Percentiles rank a stretch among this genome's conserved stretches.
These are phyloP conservation scores for Plectrocnemia conspersa DNA, from an alignment of 1,140 invertebrate species.

Conservation along the genomic window DNA sequence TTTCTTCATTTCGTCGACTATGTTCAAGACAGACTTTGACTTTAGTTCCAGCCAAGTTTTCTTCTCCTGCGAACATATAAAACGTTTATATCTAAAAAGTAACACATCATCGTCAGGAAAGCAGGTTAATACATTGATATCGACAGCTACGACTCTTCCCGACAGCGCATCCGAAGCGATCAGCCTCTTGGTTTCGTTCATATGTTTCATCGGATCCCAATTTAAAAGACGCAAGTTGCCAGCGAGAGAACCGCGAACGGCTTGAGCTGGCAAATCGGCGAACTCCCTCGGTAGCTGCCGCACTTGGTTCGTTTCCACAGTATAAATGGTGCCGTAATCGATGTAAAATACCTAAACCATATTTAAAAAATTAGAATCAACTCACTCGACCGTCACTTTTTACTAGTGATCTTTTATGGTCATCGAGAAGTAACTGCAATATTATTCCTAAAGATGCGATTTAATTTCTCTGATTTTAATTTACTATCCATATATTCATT, in stretches of 20 bases:
- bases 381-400: neutral
- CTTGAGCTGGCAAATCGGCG: constrained; percentile 16
- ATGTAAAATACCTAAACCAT: constrained; percentile 19
- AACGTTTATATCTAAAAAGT: neutral
- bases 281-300: constrained; percentile 16
- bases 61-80: no score
- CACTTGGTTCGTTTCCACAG: constrained; percentile 5
- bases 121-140: neutral
- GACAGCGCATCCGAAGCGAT: neutral
- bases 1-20: no score
- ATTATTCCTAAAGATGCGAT: neutral
- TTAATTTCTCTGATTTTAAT: constrained; percentile 10
- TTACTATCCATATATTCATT: neutral
- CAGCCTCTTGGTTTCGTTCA: neutral
- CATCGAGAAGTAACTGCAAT: constrained; percentile 5
- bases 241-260: constrained; percentile 13
- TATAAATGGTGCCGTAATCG: constrained; percentile 22
- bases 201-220: constrained; percentile 2
- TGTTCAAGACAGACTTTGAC: no score
- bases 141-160: neutral
- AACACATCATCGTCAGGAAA: neutral
- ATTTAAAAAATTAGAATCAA: constrained; percentile 4
- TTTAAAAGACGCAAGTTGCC: neutral
- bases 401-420: neutral
- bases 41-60: no score